Evolutionary conservation across 1,140 invertebrate species (phyloP).

Genomic region (Brachystomella parvula): DNA sequence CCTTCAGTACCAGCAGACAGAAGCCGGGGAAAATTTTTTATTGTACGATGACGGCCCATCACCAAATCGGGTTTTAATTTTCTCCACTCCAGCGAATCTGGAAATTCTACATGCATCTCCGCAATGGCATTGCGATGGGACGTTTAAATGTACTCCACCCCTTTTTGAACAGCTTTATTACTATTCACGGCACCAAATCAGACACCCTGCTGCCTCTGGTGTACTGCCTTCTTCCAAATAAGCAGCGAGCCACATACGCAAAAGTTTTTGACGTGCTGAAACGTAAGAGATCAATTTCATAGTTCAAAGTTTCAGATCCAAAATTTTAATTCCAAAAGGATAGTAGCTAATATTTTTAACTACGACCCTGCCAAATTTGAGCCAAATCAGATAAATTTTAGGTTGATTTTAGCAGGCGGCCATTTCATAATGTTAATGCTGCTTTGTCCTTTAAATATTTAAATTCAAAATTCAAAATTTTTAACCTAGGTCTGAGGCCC

Average conservation of each 20-base stretch:
- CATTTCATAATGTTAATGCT: too few species aligned
- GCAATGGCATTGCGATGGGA: constrained; percentile 17
- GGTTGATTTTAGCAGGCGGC: too few species aligned
- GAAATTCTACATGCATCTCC: neutral
- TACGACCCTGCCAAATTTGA: neutral
- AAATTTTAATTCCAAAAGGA: too few species aligned
- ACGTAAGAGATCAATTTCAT: too few species aligned
- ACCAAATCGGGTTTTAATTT: constrained; percentile 9
- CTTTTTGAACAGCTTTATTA: constrained; percentile 13
- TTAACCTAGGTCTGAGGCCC: too few species aligned
- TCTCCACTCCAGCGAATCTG: neutral
- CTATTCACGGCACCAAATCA: constrained; percentile 7
- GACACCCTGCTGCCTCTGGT: neutral
- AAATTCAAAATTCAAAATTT: too few species aligned
- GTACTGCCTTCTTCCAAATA: constrained; percentile 12
- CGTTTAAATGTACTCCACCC: constrained; percentile 12
- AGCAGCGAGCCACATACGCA: neutral
- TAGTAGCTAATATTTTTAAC: too few species aligned
- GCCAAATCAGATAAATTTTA: neutral
- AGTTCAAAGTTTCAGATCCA: too few species aligned
- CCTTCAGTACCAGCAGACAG: neutral
- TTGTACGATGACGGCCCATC: neutral
- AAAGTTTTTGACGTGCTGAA: too few species aligned
- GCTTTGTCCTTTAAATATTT: too few species aligned
- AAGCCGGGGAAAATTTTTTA: neutral